Evolutionary conservation across 2,888 invertebrate species (phyloP), one percentile per base, ranked within the genome.

Genomic region (Lasioglossum zephyrum): DNA sequence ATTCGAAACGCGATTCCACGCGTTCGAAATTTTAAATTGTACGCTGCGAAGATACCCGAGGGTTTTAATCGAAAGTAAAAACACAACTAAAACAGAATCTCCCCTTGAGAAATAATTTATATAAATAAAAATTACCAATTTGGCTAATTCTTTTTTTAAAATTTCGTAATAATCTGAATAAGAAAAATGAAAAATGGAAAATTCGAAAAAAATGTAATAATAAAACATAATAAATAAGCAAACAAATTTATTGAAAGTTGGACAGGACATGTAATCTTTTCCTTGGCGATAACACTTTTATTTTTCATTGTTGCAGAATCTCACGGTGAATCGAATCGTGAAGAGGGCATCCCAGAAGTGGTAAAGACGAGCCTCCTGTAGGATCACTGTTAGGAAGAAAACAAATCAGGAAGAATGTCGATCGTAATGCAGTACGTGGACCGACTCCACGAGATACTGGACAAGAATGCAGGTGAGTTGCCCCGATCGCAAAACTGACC

Each of bases 391-490:
- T 44, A 57, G 74, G 36, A n/a, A 3, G 11, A 22, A 75, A 41
- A 53, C 26, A 16, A 26, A 4, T 31, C 53, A 39, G 72, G 60
- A 72, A 90, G 76, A 69, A 98, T 98, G 98, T 97, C 98, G 96
- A 96, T 98, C 96, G 96, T 98, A 96, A 96, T 97, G 96, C 97
- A 97, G 95, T 97, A 97, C 95, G 96, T 98, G 96, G 97, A 97
- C 95, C 96, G 96, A 95, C 97, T 98, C 96, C 97, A 98, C 95
- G 96, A 96, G 95, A 97, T 97, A 95, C 96, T 98, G 96, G 97
- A 98, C 95, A 97, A 97, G 96, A 96, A 97, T 96, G 97, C 98
- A 96, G 98, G 98, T 98, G 95, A 97, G 97, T 96, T 18, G 18
- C 1, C n/a, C 53, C 77, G 70, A 11, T 63, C 60, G 60, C 26